A percentile compares a stretch with the other conserved stretches of the same genome.
phyloP scores from a whole-genome alignment of 2,113 vertebrate genomes.

The Toxostoma redivivum region DNA sequence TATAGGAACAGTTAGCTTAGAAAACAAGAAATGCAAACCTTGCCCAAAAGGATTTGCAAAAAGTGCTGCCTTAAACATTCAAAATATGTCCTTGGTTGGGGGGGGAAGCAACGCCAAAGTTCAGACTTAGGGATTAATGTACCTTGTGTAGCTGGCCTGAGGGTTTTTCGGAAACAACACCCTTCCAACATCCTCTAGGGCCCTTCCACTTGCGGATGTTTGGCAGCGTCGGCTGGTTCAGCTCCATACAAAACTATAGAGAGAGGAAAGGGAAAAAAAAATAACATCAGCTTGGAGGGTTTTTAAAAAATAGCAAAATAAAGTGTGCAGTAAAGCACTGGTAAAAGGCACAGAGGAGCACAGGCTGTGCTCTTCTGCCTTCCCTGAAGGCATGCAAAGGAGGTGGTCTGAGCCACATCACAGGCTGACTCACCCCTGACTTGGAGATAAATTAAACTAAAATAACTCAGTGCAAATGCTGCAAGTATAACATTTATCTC shows the following conservation, averaged over 20 bases:
- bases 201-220: constrained; percentile 89
- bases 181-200: constrained; percentile 87
- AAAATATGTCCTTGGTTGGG: background rate
- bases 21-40: background rate
- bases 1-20: background rate
- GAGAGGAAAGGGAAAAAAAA: constrained; percentile 2
- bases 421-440: background rate
- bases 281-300: background rate
- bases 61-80: background rate
- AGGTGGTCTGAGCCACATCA: background rate
- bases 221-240: constrained; percentile 87
- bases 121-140: background rate
- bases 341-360: background rate
- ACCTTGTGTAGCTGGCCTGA: constrained; percentile 80
- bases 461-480: background rate
- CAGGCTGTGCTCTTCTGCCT: background rate
- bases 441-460: background rate
- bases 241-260: constrained; percentile 88
- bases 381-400: background rate
- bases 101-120: background rate
- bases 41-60: background rate
- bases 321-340: background rate
- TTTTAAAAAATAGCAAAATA: background rate
- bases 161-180: constrained; percentile 80
- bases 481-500: rapidly evolving